These are phyloP conservation scores for Nothobranchius furzeri DNA, from an alignment of 2,113 vertebrate genomes.

Conservation along the genomic window DNA sequence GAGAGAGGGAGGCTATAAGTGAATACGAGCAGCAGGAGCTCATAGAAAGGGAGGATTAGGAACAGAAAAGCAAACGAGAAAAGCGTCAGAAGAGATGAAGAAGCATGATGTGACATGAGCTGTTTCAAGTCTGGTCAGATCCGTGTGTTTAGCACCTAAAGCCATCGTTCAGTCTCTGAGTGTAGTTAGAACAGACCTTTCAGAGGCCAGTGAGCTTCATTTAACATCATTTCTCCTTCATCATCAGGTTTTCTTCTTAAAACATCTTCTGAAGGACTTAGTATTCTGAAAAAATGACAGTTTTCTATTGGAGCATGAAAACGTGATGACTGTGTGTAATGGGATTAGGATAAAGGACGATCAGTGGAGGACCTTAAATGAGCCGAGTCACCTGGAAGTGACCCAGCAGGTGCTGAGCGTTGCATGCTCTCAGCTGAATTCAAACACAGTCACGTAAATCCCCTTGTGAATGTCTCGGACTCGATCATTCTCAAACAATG, in stretches of 20 bases:
- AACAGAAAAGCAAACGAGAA: conserved; percentile 21
- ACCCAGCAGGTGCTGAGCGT: conserved; percentile 41
- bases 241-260: neutral
- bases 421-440: conserved; percentile 34
- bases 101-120: conserved; percentile 73
- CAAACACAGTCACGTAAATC: conserved; percentile 34
- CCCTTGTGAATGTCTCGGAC: conserved; percentile 44
- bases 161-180: conserved; percentile 11
- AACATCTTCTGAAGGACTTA: neutral
- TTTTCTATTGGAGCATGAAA: conserved; percentile 14
- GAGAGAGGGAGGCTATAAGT: conserved; percentile 1
- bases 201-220: neutral
- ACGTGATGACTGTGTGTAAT: conserved; percentile 55
- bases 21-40: neutral
- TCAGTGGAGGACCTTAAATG: conserved; percentile 50
- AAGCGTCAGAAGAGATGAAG: conserved; percentile 61
- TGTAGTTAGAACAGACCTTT: conserved; percentile 3
- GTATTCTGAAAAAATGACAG: neutral
- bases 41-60: neutral
- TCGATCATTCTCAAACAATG: conserved; percentile 12
- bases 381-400: conserved; percentile 53
- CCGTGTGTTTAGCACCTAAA: conserved; percentile 19
- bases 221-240: neutral
- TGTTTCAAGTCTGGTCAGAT: conserved; percentile 36
- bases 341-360: conserved; percentile 65